Evolutionary conservation across 2,797 vertebrate genomes (phyloP).

Genomic region (Prunella strophiata): DNA sequence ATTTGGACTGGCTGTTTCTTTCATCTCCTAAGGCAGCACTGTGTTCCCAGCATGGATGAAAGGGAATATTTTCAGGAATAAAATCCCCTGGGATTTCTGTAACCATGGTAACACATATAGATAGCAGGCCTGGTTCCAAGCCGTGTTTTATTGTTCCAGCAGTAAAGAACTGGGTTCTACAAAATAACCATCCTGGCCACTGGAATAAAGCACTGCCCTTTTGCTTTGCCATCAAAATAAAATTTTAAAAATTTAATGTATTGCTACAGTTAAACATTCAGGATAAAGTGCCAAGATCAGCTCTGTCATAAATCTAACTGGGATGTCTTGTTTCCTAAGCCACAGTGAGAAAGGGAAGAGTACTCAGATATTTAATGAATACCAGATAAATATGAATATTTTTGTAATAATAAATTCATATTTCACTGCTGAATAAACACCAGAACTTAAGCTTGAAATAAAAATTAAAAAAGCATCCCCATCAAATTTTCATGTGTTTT

Average conservation of each 20-base stretch:
- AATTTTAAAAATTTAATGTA: background rate
- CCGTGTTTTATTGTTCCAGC: background rate
- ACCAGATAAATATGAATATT: background rate
- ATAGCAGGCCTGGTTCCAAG: slow-evolving; percentile 16
- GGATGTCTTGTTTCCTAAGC: background rate
- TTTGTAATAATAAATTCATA: background rate
- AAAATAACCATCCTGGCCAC: background rate
- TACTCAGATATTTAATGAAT: background rate
- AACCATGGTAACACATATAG: slow-evolving; percentile 39
- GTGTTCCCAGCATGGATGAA: background rate
- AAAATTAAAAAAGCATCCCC: background rate
- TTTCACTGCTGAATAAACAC: background rate
- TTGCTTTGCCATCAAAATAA: background rate
- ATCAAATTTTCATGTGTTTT: slow-evolving; percentile 73
- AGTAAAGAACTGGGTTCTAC: background rate
- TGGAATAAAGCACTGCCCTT: background rate
- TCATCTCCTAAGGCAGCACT: background rate
- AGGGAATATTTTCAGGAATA: background rate
- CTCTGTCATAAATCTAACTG: background rate
- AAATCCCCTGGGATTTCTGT: background rate
- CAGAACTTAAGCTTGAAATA: background rate
- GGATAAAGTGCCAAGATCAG: background rate
- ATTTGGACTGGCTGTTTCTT: background rate
- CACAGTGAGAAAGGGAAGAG: background rate
- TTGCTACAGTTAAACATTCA: background rate